Conservation (phyloP, 2,888 invertebrate species). For the Dynastes hyllus region DNA sequence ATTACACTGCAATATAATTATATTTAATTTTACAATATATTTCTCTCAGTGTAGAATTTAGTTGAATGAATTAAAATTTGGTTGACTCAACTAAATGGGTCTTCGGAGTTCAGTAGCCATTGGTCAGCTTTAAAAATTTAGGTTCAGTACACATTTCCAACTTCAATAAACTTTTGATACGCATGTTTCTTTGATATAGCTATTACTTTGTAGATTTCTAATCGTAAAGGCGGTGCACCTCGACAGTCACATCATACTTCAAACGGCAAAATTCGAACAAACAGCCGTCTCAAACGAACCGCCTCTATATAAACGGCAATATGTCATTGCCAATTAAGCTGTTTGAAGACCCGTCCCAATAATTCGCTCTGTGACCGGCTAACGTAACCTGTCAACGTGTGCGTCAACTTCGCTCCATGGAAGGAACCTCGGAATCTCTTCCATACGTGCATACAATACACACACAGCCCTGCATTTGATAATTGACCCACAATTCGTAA, state of each 20-base stretch:
- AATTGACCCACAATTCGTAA: slow-evolving; percentile 61
- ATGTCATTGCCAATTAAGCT: slow-evolving; percentile 53
- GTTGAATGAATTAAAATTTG: no score
- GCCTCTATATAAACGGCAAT: slow-evolving; percentile 46
- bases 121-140: no score
- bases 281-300: slow-evolving; percentile 19
- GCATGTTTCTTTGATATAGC: no score
- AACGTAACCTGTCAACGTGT: background rate
- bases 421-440: slow-evolving; percentile 12
- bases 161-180: no score
- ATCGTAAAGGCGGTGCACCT: background rate
- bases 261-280: slow-evolving; percentile 28
- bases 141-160: background rate
- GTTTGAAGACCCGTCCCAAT: slow-evolving; percentile 53
- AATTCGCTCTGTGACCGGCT: background rate
- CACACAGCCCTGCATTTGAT: slow-evolving; percentile 50
- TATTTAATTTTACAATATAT: no score
- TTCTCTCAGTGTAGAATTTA: no score
- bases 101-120: no score
- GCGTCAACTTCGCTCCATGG: background rate
- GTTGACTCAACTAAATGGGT: no score
- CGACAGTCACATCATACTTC: background rate
- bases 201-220: background rate
- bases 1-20: no score
- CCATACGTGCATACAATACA: background rate